These are phyloP conservation scores for Laothoe populi DNA, from an alignment of 2,888 invertebrate genomes.

Conservation along the genomic window DNA sequence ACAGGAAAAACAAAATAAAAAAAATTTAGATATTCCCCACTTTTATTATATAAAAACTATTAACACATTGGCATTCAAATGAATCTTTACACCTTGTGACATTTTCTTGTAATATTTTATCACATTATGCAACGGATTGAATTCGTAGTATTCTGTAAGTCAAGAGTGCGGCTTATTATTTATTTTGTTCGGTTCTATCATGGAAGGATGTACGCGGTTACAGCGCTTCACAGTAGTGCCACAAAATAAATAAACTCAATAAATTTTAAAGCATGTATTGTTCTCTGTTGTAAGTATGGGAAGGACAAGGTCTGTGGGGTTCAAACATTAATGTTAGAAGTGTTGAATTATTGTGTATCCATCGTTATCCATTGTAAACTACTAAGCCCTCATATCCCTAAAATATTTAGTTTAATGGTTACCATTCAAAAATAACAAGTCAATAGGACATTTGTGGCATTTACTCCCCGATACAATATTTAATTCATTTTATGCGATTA, in stretches of 20 bases:
- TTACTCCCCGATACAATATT: conserved; percentile 23
- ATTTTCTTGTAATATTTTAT: conserved; percentile 10
- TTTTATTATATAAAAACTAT: too few relatives aligned
- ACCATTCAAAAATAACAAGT: background rate
- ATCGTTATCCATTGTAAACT: background rate
- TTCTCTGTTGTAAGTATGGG: background rate
- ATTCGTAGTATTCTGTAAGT: conserved; percentile 31
- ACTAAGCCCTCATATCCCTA: too few relatives aligned
- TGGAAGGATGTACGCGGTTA: conserved; percentile 32
- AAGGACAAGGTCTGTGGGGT: background rate
- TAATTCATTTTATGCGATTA: conserved; percentile 33
- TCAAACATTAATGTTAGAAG: background rate
- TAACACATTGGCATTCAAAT: too few relatives aligned
- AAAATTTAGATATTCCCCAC: too few relatives aligned
- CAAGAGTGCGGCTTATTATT: conserved; percentile 33
- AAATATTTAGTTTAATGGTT: too few relatives aligned
- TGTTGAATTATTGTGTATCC: background rate
- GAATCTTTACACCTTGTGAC: too few relatives aligned
- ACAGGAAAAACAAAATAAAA: too few relatives aligned
- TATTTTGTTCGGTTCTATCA: conserved; percentile 35
- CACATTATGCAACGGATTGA: background rate
- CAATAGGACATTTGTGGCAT: background rate
- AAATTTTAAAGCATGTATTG: conserved; percentile 2
- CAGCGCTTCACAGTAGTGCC: background rate
- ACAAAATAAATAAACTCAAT: conserved; percentile 1